A percentile compares a stretch with the other conserved stretches of the same genome.
Evolutionary conservation across 2,797 vertebrate species (phyloP).

Genomic region (Gouania willdenowi): DNA sequence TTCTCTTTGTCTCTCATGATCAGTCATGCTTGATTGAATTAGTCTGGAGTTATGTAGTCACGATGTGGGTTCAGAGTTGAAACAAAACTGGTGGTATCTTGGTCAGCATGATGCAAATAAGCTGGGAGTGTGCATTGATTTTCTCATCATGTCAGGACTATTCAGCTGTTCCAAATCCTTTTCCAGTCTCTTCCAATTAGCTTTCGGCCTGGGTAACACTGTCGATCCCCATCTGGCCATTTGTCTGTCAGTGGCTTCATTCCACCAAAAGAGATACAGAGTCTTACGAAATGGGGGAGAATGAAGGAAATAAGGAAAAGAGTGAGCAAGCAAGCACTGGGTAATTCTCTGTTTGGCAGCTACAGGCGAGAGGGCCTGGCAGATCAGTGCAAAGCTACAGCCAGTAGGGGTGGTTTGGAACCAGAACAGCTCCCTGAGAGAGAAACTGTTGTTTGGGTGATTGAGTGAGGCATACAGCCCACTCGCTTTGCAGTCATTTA

Average conservation of each 20-base stretch:
- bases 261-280: constrained; percentile 54
- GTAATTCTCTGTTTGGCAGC: constrained; percentile 65
- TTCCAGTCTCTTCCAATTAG: constrained; percentile 77
- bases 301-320: constrained; percentile 32
- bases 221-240: constrained; percentile 75
- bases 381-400: constrained; percentile 47
- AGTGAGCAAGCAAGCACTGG: constrained; percentile 37
- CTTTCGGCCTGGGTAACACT: constrained; percentile 67
- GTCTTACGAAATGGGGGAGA: constrained; percentile 25
- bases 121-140: constrained; percentile 70
- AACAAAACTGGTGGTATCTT: constrained; percentile 43
- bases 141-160: constrained; percentile 68
- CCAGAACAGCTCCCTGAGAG: constrained; percentile 61
- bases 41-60: constrained; percentile 19
- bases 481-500: constrained; percentile 57
- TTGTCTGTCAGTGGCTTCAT: constrained; percentile 71
- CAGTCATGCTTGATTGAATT: constrained; percentile 3
- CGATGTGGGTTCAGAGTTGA: constrained; percentile 48
- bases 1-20: neutral
- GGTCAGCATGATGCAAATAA: constrained; percentile 52
- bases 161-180: constrained; percentile 65
- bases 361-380: constrained; percentile 58
- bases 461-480: constrained; percentile 58
- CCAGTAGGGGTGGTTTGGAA: constrained; percentile 62
- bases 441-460: constrained; percentile 68